These are phyloP conservation scores for Triplophysa bombifrons DNA, from an alignment of 2,797 vertebrate species.

Conservation along the genomic window DNA sequence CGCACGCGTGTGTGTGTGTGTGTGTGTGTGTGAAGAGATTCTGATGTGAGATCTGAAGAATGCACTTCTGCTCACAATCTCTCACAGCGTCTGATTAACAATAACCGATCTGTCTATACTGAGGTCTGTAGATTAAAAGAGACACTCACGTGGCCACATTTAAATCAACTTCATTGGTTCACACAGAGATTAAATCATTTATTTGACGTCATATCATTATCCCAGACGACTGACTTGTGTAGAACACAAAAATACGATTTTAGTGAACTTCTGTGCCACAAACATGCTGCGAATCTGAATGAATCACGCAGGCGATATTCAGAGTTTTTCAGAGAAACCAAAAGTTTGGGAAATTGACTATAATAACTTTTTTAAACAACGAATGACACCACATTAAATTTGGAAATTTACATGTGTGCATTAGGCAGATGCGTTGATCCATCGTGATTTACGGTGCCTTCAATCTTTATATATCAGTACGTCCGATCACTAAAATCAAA, in stretches of 20 bases:
- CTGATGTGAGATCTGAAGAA: not conserved
- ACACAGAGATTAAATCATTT: too few species aligned
- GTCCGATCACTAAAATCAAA: too few species aligned
- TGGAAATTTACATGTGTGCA: too few species aligned
- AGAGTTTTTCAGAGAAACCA: not conserved
- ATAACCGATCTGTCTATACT: slow-evolving; percentile 23
- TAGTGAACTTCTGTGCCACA: not conserved
- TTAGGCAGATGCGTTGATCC: too few species aligned
- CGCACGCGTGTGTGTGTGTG: not conserved
- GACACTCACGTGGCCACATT: not conserved
- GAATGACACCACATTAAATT: too few species aligned
- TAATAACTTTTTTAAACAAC: too few species aligned
- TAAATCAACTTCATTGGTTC: not conserved
- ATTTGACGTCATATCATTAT: too few species aligned
- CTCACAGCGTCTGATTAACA: not conserved
- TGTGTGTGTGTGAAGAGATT: not conserved
- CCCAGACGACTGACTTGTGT: too few species aligned
- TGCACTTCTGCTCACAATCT: slow-evolving; percentile 7
- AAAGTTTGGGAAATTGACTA: too few species aligned
- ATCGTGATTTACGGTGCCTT: too few species aligned
- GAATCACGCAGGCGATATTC: not conserved
- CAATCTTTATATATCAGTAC: too few species aligned
- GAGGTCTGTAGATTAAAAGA: not conserved
- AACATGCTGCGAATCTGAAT: not conserved
- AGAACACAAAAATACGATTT: too few species aligned